A percentile compares a stretch with the other conserved stretches of the same genome.
Evolutionary conservation across 2,113 vertebrate genomes (phyloP).

Genomic region (Rafetus swinhoei): DNA sequence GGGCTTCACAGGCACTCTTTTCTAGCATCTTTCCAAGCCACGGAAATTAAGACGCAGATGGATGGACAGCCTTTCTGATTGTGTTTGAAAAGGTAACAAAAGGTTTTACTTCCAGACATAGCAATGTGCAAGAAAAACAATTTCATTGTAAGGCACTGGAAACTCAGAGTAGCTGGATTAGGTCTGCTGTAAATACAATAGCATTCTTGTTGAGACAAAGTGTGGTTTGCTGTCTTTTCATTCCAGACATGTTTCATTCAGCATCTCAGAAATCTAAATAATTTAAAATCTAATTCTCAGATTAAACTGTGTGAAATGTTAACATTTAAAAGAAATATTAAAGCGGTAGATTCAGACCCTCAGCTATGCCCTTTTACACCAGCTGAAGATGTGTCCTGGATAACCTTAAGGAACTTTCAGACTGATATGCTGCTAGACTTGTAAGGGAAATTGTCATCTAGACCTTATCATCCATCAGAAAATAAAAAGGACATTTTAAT

Average conservation of each 20-base stretch:
- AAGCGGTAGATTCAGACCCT: not conserved
- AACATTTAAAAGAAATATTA: conserved; percentile 40
- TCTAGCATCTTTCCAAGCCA: not conserved
- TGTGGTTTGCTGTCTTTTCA: not conserved
- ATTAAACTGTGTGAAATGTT: conserved; percentile 43
- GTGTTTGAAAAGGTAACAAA: conserved; percentile 10
- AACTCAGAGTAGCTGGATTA: conserved; percentile 40
- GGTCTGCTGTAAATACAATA: not conserved
- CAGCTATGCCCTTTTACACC: not conserved
- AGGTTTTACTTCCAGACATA: not conserved
- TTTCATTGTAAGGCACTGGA: conserved; percentile 21
- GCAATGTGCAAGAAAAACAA: not conserved
- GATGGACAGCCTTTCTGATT: not conserved
- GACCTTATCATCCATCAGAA: not conserved
- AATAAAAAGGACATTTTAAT: not conserved
- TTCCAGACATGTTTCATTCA: conserved; percentile 22
- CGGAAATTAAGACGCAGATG: conserved; percentile 9
- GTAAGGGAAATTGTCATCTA: not conserved
- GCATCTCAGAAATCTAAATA: not conserved
- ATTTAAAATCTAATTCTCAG: conserved; percentile 50
- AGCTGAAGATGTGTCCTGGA: not conserved
- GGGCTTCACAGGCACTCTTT: not conserved
- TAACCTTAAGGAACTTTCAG: not conserved
- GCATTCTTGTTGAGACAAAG: not conserved
- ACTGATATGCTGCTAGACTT: not conserved